Percentiles rank a stretch among this genome's conserved stretches.
Conservation (phyloP, 2,113 vertebrate species). For the Poeciliopsis prolifica region DNA sequence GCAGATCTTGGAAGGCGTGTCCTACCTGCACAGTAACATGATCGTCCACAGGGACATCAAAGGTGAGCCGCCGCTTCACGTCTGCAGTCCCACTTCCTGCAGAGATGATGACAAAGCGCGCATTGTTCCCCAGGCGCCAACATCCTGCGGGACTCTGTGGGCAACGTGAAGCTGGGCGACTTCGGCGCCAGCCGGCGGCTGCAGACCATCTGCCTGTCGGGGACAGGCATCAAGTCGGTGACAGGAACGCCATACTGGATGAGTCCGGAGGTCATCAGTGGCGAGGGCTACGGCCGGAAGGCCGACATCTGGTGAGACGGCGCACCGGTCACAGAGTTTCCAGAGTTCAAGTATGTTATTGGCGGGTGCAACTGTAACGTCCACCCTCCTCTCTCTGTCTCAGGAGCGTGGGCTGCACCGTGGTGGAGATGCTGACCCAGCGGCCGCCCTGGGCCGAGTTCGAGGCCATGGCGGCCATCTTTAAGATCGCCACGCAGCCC, state of each 20-base stretch:
- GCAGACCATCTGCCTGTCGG: slow-evolving; percentile 97
- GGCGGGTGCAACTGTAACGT: no score
- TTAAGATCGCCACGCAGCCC: slow-evolving; percentile 98
- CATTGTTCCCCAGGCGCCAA: slow-evolving; percentile 87
- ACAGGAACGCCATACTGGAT: slow-evolving; percentile 99
- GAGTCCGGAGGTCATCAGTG: slow-evolving; percentile 98
- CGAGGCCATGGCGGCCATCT: slow-evolving; percentile 99
- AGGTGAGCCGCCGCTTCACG: slow-evolving; percentile 77
- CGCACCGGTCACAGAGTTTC: no score
- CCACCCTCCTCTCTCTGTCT: background rate
- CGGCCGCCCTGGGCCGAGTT: slow-evolving; percentile 98
- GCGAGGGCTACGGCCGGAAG: slow-evolving; percentile 97
- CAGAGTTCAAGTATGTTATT: no score
- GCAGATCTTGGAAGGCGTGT: slow-evolving; percentile 97
- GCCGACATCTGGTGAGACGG: slow-evolving; percentile 94
- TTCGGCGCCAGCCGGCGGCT: slow-evolving; percentile 96
- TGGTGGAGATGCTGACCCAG: slow-evolving; percentile 98
- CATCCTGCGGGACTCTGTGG: slow-evolving; percentile 95
- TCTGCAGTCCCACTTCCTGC: background rate
- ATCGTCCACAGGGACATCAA: slow-evolving; percentile 99
- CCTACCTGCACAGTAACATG: slow-evolving; percentile 99
- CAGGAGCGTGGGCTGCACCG: slow-evolving; percentile 98
- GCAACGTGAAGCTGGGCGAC: slow-evolving; percentile 98
- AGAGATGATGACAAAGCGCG: background rate
- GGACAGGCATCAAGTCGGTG: slow-evolving; percentile 97